phyloP scores from a whole-genome alignment of 1,140 invertebrate genomes.

The Colletes latitarsis region DNA sequence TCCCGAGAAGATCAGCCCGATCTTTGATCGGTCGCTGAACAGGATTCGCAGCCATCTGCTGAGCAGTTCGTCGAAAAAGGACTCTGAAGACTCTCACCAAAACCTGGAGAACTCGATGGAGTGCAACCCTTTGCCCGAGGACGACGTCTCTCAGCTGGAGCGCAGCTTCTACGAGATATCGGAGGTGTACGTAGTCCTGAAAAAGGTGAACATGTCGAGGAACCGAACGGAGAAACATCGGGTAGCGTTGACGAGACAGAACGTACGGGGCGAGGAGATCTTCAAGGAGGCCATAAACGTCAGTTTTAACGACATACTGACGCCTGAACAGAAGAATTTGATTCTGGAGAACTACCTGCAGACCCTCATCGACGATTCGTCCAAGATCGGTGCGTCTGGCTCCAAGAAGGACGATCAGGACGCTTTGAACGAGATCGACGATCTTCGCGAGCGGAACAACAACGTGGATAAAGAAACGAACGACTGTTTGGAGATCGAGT shows the following conservation, averaged over 20 bases:
- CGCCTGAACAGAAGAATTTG: background rate
- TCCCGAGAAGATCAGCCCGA: background rate
- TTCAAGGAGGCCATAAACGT: background rate
- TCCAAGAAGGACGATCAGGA: background rate
- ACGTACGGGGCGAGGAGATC: background rate
- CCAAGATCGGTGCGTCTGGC: too few species aligned
- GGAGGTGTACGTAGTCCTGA: constrained; percentile 2
- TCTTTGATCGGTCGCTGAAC: background rate
- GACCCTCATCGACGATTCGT: background rate
- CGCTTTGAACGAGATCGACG: too few species aligned
- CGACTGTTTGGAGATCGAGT: too few species aligned
- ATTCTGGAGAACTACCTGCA: background rate
- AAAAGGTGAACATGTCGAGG: constrained; percentile 2
- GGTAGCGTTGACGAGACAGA: too few species aligned
- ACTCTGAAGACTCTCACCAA: too few species aligned
- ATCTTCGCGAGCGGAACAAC: too few species aligned
- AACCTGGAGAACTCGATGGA: background rate
- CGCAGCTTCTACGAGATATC: constrained; percentile 19
- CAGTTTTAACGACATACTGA: background rate
- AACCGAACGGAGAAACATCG: too few species aligned
- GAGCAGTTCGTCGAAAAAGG: too few species aligned
- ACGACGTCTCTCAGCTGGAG: background rate
- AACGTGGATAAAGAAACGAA: too few species aligned
- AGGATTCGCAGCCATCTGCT: background rate
- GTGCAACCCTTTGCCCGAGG: background rate